Evolutionary conservation across 2,113 vertebrate species (phyloP).

Genomic region (Tinamus guttatus): DNA sequence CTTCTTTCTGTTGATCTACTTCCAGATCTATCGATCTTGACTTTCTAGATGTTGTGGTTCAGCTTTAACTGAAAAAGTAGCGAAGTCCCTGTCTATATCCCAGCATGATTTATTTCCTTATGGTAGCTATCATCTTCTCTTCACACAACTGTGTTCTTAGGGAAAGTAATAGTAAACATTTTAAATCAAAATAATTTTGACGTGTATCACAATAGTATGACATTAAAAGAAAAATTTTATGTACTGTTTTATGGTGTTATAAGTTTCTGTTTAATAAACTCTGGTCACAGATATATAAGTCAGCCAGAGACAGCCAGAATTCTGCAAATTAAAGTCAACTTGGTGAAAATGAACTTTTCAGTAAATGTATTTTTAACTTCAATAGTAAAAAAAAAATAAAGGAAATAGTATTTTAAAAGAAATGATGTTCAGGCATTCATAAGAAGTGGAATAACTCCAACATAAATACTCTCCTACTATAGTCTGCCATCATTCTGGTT

Average conservation of each 20-base stretch:
- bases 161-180: not conserved
- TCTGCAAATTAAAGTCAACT: not conserved
- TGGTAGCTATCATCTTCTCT: not conserved
- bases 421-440: not conserved
- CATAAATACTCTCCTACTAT: not conserved
- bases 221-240: slow-evolving; percentile 2
- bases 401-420: not conserved
- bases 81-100: not conserved
- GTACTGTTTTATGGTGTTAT: too few relatives aligned
- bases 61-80: not conserved
- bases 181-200: not conserved
- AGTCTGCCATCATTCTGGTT: not conserved
- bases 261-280: not conserved
- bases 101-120: not conserved
- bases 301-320: not conserved
- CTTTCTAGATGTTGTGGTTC: not conserved
- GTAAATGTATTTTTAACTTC: slow-evolving; percentile 4
- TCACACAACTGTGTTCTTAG: not conserved
- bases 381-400: not conserved
- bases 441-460: not conserved
- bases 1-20: not conserved
- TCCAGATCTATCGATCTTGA: not conserved
- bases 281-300: not conserved
- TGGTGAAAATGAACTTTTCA: not conserved
- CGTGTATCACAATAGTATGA: not conserved